Evolutionary conservation across 2,888 invertebrate species (phyloP).

Genomic region (Galeruca laticollis): DNA sequence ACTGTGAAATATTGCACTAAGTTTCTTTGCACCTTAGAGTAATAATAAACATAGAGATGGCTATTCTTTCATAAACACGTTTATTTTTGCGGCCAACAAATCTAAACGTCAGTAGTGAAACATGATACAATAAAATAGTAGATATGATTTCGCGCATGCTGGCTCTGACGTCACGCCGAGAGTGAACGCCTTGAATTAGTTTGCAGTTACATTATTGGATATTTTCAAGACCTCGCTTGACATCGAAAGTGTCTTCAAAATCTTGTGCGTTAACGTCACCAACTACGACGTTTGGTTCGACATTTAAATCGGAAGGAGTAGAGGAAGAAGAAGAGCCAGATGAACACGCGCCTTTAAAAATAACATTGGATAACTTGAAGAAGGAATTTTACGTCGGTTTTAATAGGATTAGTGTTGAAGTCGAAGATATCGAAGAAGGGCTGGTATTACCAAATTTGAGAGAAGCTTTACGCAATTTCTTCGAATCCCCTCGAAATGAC

Average conservation of each 20-base stretch:
- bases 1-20: too few species aligned
- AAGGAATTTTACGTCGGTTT: constrained; percentile 61
- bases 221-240: constrained; percentile 59
- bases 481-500: constrained; percentile 41
- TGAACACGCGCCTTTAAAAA: constrained; percentile 30
- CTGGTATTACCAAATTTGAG: constrained; percentile 49
- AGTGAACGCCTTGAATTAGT: too few species aligned
- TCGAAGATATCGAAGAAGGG: constrained; percentile 49
- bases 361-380: constrained; percentile 58
- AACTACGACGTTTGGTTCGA: constrained; percentile 58
- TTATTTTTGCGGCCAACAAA: too few species aligned
- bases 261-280: constrained; percentile 62
- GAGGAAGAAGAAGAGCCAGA: constrained; percentile 42
- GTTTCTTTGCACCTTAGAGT: too few species aligned
- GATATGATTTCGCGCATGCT: too few species aligned
- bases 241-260: constrained; percentile 58
- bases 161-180: too few species aligned
- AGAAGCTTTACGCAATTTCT: constrained; percentile 45
- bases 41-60: too few species aligned
- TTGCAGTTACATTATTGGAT: too few species aligned
- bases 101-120: too few species aligned
- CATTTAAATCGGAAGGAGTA: constrained; percentile 29
- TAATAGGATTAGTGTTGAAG: constrained; percentile 57
- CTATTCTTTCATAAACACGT: too few species aligned
- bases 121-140: too few species aligned